phyloP scores from a whole-genome alignment of 1,140 invertebrate species.

The Cardiocondyla obscurior region DNA sequence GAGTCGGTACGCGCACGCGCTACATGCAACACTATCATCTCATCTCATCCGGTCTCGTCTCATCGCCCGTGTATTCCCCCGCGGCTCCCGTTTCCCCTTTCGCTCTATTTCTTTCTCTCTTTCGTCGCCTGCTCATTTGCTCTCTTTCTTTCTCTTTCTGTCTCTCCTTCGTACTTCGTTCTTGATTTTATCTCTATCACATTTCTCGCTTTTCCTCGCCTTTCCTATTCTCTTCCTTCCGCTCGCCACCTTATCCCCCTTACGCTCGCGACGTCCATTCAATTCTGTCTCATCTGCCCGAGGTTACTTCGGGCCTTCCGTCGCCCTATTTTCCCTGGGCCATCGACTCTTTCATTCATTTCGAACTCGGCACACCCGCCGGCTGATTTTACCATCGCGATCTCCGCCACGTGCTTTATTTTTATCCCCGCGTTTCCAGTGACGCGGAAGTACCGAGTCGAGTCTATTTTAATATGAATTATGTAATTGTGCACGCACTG shows the following conservation, averaged over 20 bases:
- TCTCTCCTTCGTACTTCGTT: no score
- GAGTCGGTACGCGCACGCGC: constrained; percentile 79
- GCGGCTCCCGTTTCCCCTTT: constrained; percentile 32
- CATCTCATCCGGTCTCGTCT: constrained; percentile 76
- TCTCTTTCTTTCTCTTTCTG: neutral
- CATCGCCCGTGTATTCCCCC: constrained; percentile 65
- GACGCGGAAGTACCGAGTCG: neutral
- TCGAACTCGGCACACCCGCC: constrained; percentile 19
- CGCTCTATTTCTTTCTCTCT: neutral
- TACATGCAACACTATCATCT: constrained; percentile 73
- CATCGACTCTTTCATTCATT: constrained; percentile 59
- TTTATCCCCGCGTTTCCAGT: neutral
- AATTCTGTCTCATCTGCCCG: constrained; percentile 66
- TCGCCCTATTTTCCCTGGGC: constrained; percentile 24
- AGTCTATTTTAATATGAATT: neutral
- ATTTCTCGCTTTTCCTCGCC: constrained; percentile 2
- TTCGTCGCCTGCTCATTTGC: constrained; percentile 43
- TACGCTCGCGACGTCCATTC: constrained; percentile 65
- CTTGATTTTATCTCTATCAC: constrained; percentile 26
- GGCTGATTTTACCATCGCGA: neutral
- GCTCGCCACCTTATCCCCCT: constrained; percentile 48
- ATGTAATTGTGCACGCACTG: neutral
- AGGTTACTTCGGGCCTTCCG: constrained; percentile 41
- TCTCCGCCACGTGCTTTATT: neutral
- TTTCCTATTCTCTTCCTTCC: neutral